Conservation (phyloP, 2,888 invertebrate species). For the Drosophila trichaetosa region DNA sequence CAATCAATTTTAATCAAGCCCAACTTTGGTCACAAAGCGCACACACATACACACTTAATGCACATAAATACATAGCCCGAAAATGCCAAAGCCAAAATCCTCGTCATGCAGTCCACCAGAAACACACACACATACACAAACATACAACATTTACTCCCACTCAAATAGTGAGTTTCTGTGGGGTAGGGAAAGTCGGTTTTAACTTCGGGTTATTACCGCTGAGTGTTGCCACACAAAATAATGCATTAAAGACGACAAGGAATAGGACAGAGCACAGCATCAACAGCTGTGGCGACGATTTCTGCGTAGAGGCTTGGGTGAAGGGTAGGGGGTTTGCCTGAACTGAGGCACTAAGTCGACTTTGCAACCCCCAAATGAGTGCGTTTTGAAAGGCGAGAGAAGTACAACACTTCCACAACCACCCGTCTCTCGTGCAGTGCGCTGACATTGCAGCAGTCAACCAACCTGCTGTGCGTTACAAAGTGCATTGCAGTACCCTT, state of each 20-base stretch:
- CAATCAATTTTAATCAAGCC: conserved; percentile 82
- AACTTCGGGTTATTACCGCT: conserved; percentile 79
- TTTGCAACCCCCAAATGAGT: conserved; percentile 41
- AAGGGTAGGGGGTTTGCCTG: neutral
- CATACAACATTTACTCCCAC: conserved; percentile 23
- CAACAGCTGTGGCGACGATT: conserved; percentile 64
- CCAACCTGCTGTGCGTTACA: conserved; percentile 46
- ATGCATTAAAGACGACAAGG: conserved; percentile 77
- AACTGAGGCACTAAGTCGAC: conserved; percentile 29
- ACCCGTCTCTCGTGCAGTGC: neutral
- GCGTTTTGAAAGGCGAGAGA: conserved; percentile 43
- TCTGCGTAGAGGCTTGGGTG: conserved; percentile 3
- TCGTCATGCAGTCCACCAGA: conserved; percentile 23
- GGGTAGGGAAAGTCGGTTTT: conserved; percentile 45
- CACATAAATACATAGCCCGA: conserved; percentile 22
- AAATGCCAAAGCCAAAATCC: conserved; percentile 46
- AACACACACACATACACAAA: conserved; percentile 21
- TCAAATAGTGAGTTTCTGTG: neutral
- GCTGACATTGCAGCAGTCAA: conserved; percentile 49
- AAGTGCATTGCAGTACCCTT: conserved; percentile 39
- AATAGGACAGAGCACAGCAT: conserved; percentile 45
- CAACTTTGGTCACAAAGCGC: conserved; percentile 31
- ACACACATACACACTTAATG: conserved; percentile 18
- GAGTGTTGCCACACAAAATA: conserved; percentile 80
- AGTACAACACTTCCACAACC: conserved; percentile 1